Percentiles rank a stretch among this genome's conserved stretches.
Conservation (phyloP, 2,113 vertebrate species). For the Sporophila hypoxantha region DNA sequence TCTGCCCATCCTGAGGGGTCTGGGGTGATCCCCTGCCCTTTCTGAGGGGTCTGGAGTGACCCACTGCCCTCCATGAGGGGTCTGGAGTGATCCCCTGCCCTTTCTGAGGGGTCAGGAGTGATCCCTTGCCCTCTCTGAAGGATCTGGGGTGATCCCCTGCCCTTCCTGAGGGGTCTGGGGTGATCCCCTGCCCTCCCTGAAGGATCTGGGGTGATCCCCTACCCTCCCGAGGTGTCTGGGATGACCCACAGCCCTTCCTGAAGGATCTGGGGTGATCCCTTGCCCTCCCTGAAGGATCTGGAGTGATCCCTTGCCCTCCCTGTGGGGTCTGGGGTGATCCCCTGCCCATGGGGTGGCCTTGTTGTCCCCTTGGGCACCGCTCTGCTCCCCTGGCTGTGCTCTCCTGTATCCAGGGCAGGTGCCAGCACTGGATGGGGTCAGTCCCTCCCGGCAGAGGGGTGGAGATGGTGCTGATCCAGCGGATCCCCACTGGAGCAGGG, state of each 20-base stretch:
- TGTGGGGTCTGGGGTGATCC: too few relatives aligned
- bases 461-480: background rate
- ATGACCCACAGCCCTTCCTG: too few relatives aligned
- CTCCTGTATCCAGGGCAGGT: background rate
- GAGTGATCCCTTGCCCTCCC: background rate
- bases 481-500: background rate
- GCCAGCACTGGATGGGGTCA: rapidly evolving
- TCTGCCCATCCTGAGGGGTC: rapidly evolving
- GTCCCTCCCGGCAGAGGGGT: background rate
- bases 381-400: rapidly evolving
- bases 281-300: rapidly evolving
- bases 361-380: rapidly evolving
- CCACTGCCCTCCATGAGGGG: background rate
- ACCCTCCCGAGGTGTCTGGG: background rate
- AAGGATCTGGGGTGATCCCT: too few relatives aligned
- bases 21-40: background rate
- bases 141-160: background rate
- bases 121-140: too few relatives aligned
- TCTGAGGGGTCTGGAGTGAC: too few relatives aligned
- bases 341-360: background rate
- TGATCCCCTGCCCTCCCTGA: background rate
- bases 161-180: rapidly evolving
- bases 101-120: too few relatives aligned
- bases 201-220: rapidly evolving
- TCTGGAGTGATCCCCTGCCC: background rate